phyloP scores from a whole-genome alignment of 2,797 vertebrate species.

The Sebastes iracundus region DNA sequence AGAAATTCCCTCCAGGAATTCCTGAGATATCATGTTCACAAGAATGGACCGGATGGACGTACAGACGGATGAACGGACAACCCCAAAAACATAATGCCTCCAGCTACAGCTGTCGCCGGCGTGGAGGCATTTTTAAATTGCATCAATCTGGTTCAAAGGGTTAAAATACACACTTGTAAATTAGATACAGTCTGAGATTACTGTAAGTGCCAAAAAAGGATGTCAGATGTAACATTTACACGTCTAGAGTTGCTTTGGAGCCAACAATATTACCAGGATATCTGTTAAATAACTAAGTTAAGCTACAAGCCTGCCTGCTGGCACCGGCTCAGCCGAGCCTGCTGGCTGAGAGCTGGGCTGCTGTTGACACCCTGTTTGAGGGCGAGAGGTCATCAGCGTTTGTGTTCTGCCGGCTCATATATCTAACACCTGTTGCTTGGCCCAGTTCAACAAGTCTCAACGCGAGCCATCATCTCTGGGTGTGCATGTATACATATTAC shows the following conservation, averaged over 20 bases:
- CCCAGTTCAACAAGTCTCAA: slow-evolving; percentile 15
- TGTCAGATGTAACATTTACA: not conserved
- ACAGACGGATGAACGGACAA: no score
- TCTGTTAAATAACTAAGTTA: not conserved
- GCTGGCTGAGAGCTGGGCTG: slow-evolving; percentile 12
- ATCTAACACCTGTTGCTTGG: slow-evolving; percentile 47
- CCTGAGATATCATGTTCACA: no score
- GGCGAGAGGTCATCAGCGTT: slow-evolving; percentile 11
- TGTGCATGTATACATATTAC: slow-evolving; percentile 10
- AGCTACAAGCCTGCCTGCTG: not conserved
- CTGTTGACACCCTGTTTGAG: slow-evolving; percentile 21
- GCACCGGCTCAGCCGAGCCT: not conserved
- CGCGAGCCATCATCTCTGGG: slow-evolving; percentile 21
- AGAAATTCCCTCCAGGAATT: no score
- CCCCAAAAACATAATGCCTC: not conserved
- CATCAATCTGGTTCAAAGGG: not conserved
- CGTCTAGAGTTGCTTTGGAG: not conserved
- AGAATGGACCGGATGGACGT: fast-evolving
- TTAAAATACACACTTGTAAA: not conserved
- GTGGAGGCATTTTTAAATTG: not conserved
- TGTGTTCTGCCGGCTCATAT: slow-evolving; percentile 39
- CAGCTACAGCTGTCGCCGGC: not conserved
- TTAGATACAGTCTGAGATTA: not conserved
- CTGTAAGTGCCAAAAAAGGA: not conserved
- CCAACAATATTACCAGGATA: not conserved